phyloP scores from a whole-genome alignment of 35 echinoderm and acorn worm species.

The Heliocidaris tuberculata region DNA sequence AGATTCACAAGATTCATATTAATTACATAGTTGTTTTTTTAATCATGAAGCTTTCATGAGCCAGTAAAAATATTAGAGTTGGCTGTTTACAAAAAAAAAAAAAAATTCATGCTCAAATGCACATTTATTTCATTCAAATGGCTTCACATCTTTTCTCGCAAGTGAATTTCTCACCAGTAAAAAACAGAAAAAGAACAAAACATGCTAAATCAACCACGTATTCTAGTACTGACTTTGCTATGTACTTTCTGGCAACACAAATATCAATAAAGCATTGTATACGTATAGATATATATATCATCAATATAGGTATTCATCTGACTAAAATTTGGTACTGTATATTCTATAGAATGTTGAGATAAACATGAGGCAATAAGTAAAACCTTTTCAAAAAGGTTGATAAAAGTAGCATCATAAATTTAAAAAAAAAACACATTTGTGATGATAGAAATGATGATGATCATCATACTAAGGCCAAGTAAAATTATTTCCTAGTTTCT shows the following conservation, averaged over 20 bases:
- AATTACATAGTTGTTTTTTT: neutral
- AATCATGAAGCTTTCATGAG: neutral
- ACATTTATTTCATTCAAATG: neutral
- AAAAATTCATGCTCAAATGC: neutral
- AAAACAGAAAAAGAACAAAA: neutral
- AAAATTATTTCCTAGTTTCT: no score
- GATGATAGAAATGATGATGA: neutral
- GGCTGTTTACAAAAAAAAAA: no score
- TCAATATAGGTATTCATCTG: neutral
- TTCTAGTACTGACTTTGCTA: slow-evolving; percentile 2
- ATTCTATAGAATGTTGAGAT: slow-evolving; percentile 18
- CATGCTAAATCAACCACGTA: neutral
- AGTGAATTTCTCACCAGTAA: neutral
- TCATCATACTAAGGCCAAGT: neutral
- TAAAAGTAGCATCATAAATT: neutral
- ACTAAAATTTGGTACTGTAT: slow-evolving; percentile 5
- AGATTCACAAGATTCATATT: neutral
- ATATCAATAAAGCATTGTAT: neutral
- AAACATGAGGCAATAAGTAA: neutral
- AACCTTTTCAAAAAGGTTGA: neutral
- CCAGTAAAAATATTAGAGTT: neutral
- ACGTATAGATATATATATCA: slow-evolving; percentile 14
- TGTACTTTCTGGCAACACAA: slow-evolving; percentile 10
- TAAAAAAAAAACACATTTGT: neutral
- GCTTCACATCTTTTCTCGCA: neutral